Conservation (phyloP, 2,888 invertebrate genomes). For the Mongoloraphidia duomilia region DNA sequence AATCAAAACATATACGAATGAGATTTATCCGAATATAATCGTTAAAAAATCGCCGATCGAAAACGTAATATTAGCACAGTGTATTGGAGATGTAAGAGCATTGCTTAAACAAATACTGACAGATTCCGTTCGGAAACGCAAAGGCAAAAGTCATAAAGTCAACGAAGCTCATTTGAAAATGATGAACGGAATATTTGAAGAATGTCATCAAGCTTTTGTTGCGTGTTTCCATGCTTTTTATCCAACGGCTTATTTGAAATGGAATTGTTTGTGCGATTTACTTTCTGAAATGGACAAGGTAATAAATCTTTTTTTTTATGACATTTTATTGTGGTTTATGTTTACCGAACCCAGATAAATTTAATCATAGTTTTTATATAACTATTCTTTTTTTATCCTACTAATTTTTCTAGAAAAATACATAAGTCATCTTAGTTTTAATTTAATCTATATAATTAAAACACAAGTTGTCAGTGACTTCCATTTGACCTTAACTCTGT, state of each 20-base stretch:
- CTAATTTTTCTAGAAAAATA: too few species aligned
- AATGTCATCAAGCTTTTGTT: conserved; percentile 82
- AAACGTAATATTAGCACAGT: conserved; percentile 67
- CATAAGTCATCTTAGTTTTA: too few species aligned
- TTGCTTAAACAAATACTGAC: conserved; percentile 71
- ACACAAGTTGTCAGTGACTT: too few species aligned
- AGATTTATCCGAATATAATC: conserved; percentile 67
- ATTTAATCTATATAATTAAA: too few species aligned
- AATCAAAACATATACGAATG: conserved; percentile 72
- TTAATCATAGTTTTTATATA: conserved; percentile 1
- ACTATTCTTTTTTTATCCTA: neutral
- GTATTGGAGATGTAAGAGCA: conserved; percentile 71
- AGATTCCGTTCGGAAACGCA: conserved; percentile 37
- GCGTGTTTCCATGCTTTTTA: conserved; percentile 92
- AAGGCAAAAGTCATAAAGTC: conserved; percentile 29
- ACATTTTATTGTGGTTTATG: neutral
- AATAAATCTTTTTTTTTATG: conserved; percentile 14
- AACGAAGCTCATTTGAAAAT: conserved; percentile 40
- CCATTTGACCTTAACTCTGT: too few species aligned
- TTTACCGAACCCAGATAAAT: neutral
- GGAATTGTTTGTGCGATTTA: conserved; percentile 79
- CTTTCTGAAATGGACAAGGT: conserved; percentile 58
- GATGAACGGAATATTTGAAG: conserved; percentile 64
- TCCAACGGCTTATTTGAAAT: conserved; percentile 83
- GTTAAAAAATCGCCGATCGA: conserved; percentile 40